Base-by-base conservation (phyloP, 2,888 invertebrate genomes). In the Meiosimyza platycephala region DNA sequence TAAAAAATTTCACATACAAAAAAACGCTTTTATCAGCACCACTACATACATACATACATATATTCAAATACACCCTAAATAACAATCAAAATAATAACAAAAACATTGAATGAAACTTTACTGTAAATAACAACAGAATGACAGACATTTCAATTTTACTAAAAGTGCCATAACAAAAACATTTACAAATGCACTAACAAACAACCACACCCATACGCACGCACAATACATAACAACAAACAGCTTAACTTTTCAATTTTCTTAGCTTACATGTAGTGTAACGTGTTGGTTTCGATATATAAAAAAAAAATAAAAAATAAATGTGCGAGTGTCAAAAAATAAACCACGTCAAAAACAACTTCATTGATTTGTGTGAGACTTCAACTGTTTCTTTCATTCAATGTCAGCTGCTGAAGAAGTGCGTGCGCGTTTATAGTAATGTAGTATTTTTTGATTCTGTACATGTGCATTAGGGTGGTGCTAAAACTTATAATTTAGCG, bases 121-220 rank as follows among this genome's bases (percentile, higher is more conserved):
- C 9, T 47, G 50, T 18, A 63, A 63, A 48, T 18, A 48, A 60
- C 47, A 48, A 48, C 16, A 48, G 16, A 63, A 48, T 48, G 48
- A 48, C 18, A 63, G 50, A 48, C 63, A 63, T 47, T 63, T 48
- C 48, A 63, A 63, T 48, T 63, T 63, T 28, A 18, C 22, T 63
- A 13, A 63, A 48, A 7, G n/a, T 16, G n/a, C 48, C 22, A 5
- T 63, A 63, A 63, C 50, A 63, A 63, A 63, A 48, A 16, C n/a
- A 16, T 63, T 48, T 48, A 63, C n/a, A 48, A 47, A 63, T 7
- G 50, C 63, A 48, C 63, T 6, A 3, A 3, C 15, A 55, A 55
- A 55, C 18, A 15, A 55, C 15, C 16, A n/a, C 55, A 18, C 15
- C 55, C 16, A 55, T 3, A 55, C 40, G 40, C 40, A 40, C 40